Conservation (phyloP, 2,113 vertebrate genomes). For the Cyphomyrus discorhynchus region DNA sequence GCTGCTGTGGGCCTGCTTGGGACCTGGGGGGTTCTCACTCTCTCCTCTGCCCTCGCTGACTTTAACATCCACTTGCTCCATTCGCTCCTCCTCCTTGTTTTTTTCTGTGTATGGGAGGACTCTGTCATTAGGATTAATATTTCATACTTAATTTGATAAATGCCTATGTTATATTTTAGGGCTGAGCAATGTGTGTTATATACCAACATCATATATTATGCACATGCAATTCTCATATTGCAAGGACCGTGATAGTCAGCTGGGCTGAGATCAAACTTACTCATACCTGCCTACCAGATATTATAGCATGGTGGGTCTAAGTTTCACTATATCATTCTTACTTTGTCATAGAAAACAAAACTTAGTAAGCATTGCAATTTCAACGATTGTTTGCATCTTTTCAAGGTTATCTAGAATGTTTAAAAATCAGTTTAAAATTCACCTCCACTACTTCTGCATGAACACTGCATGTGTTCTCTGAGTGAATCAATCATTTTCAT, state of each 20-base stretch:
- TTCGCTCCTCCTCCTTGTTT: background rate
- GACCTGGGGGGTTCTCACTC: background rate
- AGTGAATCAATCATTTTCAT: background rate
- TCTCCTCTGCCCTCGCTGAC: slow-evolving; percentile 5
- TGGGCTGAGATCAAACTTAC: no score
- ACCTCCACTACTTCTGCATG: background rate
- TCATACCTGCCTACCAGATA: no score
- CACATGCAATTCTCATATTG: no score
- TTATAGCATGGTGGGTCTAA: no score
- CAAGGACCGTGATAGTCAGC: no score
- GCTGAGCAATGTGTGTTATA: background rate
- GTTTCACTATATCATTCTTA: no score
- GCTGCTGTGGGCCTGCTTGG: background rate
- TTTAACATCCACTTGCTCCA: background rate
- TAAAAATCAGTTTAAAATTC: background rate
- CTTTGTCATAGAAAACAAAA: no score
- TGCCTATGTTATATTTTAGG: background rate
- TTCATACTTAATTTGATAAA: background rate
- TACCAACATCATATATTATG: background rate
- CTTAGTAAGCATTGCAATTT: no score
- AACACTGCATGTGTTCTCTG: background rate
- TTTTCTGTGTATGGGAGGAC: background rate
- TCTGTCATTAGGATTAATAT: background rate
- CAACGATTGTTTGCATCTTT: no score
- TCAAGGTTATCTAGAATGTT: background rate